Base-by-base conservation (phyloP, 2,113 vertebrate species). In the Butorides virescens region DNA sequence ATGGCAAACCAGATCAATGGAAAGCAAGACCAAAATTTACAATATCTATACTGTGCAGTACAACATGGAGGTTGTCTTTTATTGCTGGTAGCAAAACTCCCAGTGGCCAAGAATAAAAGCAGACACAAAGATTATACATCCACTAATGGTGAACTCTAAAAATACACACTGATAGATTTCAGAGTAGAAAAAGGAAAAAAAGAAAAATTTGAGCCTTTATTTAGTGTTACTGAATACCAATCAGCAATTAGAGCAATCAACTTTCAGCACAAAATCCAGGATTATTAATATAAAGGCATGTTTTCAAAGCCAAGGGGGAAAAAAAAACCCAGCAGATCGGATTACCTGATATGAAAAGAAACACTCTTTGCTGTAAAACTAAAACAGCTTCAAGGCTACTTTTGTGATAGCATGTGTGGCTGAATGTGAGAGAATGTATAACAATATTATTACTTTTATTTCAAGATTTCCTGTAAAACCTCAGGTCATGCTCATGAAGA, bases 1-100 rank as follows among this genome's bases (percentile, higher is more conserved):
- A 98, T 95, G 98, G 97, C 97, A 96, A 97, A 95, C 96, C 97
- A 98, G 98, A 98, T 98, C 98, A 98, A 98, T 98, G 98, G 95
- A 95, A 98, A 97, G 95, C 97, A 97, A 98, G 98, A 95, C 98
- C 96, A 98, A 98, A 98, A 98, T 98, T 98, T 98, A 98, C 97
- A 98, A 95, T 97, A 97, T 97, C 98, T 98, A 98, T 95, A 96
- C 97, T 83, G 96, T 95, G 97, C 92, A 90, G 95, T 96, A 96
- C 93, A 98, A 97, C 96, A 97, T 96, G 95, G 98, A 97, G 97
- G 97, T 86, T 98, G 95, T 83, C 97, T 98, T 98, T 98, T 97
- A 98, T 96, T 95, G 90, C 97, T 97, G 83, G 84, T 95, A 98
- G 97, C 90, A 95, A 98, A 98, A 98, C 79, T 98, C 97, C 97